Conservation (phyloP, 2,797 vertebrate genomes). For the Parauchenoglanis ngamensis region DNA sequence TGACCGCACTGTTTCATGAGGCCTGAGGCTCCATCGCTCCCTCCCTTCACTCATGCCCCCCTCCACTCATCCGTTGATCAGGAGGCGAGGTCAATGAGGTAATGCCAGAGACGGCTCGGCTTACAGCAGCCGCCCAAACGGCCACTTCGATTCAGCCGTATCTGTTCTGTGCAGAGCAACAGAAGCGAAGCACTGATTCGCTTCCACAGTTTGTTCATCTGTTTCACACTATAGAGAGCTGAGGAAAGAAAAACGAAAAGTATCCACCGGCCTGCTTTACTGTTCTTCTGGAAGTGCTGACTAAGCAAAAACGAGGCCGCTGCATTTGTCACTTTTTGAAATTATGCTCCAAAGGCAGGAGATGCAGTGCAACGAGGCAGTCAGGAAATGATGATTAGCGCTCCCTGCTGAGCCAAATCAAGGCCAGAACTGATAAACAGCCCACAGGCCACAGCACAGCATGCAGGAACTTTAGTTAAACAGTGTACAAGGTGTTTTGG, state of each 20-base stretch:
- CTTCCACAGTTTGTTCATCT: not conserved
- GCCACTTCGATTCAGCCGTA: conserved; percentile 43
- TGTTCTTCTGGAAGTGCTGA: conserved; percentile 3
- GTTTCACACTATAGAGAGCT: conserved; percentile 8
- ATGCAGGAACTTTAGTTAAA: conserved; percentile 24
- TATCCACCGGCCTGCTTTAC: conserved; percentile 11
- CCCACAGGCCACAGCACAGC: conserved; percentile 22
- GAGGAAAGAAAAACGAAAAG: not conserved
- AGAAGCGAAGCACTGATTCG: conserved; percentile 10
- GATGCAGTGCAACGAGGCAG: not conserved
- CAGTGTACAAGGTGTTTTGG: conserved; percentile 10
- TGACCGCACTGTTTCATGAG: conserved; percentile 55
- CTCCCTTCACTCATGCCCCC: not conserved
- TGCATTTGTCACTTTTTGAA: conserved; percentile 20
- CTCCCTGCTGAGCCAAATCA: conserved; percentile 28
- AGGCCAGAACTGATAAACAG: conserved; percentile 22
- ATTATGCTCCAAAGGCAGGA: conserved; percentile 53
- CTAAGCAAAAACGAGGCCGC: conserved; percentile 5
- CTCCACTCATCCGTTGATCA: conserved; percentile 23
- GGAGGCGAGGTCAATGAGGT: conserved; percentile 64
- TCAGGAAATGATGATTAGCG: conserved; percentile 31
- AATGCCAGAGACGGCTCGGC: conserved; percentile 60
- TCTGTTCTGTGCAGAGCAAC: not conserved
- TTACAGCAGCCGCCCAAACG: conserved; percentile 50
- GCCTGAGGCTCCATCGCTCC: conserved; percentile 32